These are phyloP conservation scores for Holothuria glaberrima DNA, from an alignment of 35 echinoderm and acorn worm genomes.

Conservation along the genomic window DNA sequence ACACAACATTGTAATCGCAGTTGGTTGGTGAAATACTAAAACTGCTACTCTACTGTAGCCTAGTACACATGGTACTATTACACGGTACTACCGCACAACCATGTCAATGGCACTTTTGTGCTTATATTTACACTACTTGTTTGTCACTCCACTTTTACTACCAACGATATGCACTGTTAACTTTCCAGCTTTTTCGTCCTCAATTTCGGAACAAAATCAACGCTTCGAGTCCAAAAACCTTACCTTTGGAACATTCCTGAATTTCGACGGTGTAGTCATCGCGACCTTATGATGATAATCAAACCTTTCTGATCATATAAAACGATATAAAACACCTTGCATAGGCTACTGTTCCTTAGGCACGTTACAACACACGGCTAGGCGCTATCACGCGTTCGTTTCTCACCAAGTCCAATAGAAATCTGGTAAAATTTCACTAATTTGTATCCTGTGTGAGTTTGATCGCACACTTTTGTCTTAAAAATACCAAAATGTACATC, in stretches of 20 bases:
- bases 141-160: no score
- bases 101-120: no score
- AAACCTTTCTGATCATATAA: not conserved
- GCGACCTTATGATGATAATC: not conserved
- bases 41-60: no score
- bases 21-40: no score
- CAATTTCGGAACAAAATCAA: no score
- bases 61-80: no score
- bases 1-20: no score
- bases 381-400: slow-evolving; percentile 12
- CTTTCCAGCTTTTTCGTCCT: no score
- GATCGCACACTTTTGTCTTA: not conserved
- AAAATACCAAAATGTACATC: not conserved
- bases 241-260: slow-evolving; percentile 93
- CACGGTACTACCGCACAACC: no score
- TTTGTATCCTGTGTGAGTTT: not conserved
- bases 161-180: no score
- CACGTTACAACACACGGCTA: slow-evolving; percentile 23
- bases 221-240: not conserved
- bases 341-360: slow-evolving; percentile 21
- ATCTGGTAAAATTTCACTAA: not conserved
- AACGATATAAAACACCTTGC: not conserved
- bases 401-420: not conserved
- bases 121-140: no score
- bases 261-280: slow-evolving; percentile 94